Evolutionary conservation across 1,140 invertebrate species (phyloP).

Genomic region (Marisa cornuarietis): DNA sequence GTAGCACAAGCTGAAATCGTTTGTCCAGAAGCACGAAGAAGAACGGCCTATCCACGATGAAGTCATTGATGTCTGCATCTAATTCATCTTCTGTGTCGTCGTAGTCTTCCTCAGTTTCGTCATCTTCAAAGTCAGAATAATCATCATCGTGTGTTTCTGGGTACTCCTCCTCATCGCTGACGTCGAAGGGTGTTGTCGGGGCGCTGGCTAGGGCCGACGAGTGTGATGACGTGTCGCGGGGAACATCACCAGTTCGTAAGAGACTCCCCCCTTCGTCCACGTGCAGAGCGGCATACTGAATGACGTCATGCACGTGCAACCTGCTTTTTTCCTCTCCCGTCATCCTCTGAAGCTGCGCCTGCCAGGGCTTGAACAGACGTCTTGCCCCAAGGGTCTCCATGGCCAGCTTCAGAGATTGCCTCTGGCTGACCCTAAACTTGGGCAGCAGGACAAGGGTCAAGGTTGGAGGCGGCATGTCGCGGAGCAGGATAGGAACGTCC

Average conservation of each 20-base stretch:
- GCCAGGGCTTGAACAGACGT: background rate
- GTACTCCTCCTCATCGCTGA: background rate
- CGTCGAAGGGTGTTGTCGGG: too few species aligned
- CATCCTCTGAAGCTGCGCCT: conserved; percentile 14
- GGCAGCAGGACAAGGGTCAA: conserved; percentile 18
- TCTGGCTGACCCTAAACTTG: conserved; percentile 2
- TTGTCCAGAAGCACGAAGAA: conserved; percentile 11
- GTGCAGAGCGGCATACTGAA: conserved; percentile 10
- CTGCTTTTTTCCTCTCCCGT: conserved; percentile 5
- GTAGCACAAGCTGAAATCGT: background rate
- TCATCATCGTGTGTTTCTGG: background rate
- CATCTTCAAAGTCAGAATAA: conserved; percentile 6
- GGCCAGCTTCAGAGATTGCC: background rate
- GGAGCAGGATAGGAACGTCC: background rate
- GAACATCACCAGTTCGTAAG: too few species aligned
- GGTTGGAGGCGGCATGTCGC: conserved; percentile 9
- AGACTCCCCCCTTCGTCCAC: conserved; percentile 4
- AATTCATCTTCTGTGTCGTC: background rate
- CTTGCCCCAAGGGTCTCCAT: background rate
- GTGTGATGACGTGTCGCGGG: too few species aligned
- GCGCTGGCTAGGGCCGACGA: too few species aligned
- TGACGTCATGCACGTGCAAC: conserved; percentile 11
- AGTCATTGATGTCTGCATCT: background rate
- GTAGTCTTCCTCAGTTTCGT: background rate
- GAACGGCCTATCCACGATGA: conserved; percentile 13